These are phyloP conservation scores for Chelonus formosanus DNA, from an alignment of 2,888 invertebrate species.

Conservation along the genomic window DNA sequence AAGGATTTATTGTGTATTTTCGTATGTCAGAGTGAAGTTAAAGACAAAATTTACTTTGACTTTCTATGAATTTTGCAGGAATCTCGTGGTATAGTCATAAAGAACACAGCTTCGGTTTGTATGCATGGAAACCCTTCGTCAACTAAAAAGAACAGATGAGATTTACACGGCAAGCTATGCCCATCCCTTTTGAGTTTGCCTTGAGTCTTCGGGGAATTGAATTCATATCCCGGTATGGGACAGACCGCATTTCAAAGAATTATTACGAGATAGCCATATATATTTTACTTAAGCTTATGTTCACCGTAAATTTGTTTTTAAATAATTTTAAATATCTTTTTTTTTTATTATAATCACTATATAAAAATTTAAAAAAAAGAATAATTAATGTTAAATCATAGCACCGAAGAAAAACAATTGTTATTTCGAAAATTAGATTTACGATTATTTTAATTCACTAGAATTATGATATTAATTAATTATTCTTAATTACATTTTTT, in stretches of 20 bases:
- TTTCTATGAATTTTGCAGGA: conserved; percentile 42
- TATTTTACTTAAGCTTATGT: too few species aligned
- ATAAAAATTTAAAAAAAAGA: too few species aligned
- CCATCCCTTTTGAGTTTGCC: conserved; percentile 28
- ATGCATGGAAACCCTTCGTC: conserved; percentile 42
- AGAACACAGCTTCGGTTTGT: conserved; percentile 14
- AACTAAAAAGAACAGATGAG: conserved; percentile 21
- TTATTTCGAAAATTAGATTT: too few species aligned
- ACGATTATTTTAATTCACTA: too few species aligned
- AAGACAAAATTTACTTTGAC: conserved; percentile 43
- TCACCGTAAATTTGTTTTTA: too few species aligned
- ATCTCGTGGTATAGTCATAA: background rate
- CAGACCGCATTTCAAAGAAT: background rate
- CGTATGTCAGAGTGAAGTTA: conserved; percentile 14
- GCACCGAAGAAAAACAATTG: too few species aligned
- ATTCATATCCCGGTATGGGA: conserved; percentile 30
- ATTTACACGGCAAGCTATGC: conserved; percentile 15
- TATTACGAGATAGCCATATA: too few species aligned
- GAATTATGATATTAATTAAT: too few species aligned
- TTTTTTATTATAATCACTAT: too few species aligned
- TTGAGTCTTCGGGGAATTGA: conserved; percentile 42
- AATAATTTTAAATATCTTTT: too few species aligned
- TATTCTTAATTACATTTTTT: too few species aligned
- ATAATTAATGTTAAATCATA: too few species aligned
- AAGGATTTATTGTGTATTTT: conserved; percentile 5